Evolutionary conservation across 2,888 invertebrate species (phyloP), one percentile per base, ranked within the genome.

Genomic region (Eupithecia abbreviata): DNA sequence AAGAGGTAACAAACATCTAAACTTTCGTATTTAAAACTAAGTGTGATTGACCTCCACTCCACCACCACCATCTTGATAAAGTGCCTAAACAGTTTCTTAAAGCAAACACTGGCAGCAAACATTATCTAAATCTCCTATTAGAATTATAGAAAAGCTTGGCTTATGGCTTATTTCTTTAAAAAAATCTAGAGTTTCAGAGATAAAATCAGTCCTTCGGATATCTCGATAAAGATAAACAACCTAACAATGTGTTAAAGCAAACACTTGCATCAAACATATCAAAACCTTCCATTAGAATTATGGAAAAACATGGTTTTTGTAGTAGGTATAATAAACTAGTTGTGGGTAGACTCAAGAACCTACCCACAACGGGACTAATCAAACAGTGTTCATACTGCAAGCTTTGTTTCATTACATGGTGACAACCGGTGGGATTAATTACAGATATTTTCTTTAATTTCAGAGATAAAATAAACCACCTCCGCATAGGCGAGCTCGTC

Each of bases 401-500:
- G 30, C 30, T 30, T 30, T 0, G 30, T 30, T 30, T 30, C 30
- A 30, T 30, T 30, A 30, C 30, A 30, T 30, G 30, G 30, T 30
- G 30, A 30, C 30, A 30, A 30, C 30, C 30, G 30, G 30, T 30
- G 30, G 30, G 30, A 30, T 30, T 30, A 1, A 30, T 30, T 30
- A 30, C 30, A 30, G 30, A 30, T 30, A 1, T 30, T 30, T 30
- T 30, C 12, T 10, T 69, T 13, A 30, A 18, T 77, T 88, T 42
- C 89, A 95, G 95, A 18, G 85, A 85, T 3, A 87, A 83, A 80
- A 92, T 95, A 78, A 92, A 91, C 84, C 88, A 88, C 49, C 86
- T 93, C 1, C 94, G 94, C 30, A 89, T 95, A 13, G 94, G 95
- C 0, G 92, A 93, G 49, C 80, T 96, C 89, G 91, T 92, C 78